Base-by-base conservation (phyloP, 2,113 vertebrate genomes). In the Atlantisia rogersi region DNA sequence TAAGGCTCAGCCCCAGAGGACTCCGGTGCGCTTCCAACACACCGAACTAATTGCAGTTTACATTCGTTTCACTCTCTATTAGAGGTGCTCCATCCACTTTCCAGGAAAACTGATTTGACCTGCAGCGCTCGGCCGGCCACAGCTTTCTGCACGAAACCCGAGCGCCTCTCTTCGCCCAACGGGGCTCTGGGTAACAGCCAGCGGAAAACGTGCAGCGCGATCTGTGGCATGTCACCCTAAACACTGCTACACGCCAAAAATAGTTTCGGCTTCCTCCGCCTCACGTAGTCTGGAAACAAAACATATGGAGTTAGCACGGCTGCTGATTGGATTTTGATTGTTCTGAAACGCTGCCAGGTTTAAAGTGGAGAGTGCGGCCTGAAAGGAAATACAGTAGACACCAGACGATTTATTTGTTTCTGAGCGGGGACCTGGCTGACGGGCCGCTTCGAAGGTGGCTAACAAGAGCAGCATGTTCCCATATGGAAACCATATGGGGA, bases 381-480 rank as follows among this genome's bases (percentile, higher is more conserved):
- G 97, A 96, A 97, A 98, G 96, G 97, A 98, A 97, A 97, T 95
- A 92, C 97, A 96, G 96, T 95, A 97, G 96, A 97, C 97, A 96
- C 78, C 65, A 97, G 96, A 97, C 97, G 96, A 97, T 97, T 98
- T 97, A 97, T 97, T 97, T 97, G 95, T 97, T 97, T 97, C 95
- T 96, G 95, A 97, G 96, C 13, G 2, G 96, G 97, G 95, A 89
- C 95, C 91, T 94, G 96, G 96, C 95, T 97, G 96, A 97, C 85
- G 74, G 96, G 92, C 82, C 5, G 80, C 95, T 90, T 95, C 78
- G 69, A 97, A 97, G 95, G 97, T 96, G 97, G 95, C 97, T 98
- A 97, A 97, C 91, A 73, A 97, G 95, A 98, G 95, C 97, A 97
- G 88, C 90, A 95, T 97, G 97, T 93, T 97, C 90, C 96, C 97